phyloP scores from a whole-genome alignment of 2,113 vertebrate genomes.

The Lanius collurio region DNA sequence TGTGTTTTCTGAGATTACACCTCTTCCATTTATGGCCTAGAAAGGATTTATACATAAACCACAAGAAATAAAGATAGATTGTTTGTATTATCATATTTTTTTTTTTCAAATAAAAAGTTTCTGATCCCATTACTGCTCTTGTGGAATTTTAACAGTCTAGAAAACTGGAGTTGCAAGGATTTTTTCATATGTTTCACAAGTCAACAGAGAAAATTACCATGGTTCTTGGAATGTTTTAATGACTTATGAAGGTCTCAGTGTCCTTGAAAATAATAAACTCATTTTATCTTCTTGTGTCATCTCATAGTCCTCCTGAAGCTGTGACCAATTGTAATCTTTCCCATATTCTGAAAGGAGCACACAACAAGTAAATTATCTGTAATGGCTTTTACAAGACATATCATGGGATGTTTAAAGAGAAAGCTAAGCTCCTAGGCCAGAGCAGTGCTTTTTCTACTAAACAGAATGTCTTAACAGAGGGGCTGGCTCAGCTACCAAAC shows the following conservation, averaged over 20 bases:
- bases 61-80: neutral
- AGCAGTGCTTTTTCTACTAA: neutral
- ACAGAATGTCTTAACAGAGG: neutral
- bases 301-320: neutral
- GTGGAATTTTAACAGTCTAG: neutral
- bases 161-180: neutral
- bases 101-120: neutral
- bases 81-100: neutral
- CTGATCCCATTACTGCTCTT: neutral
- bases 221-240: constrained; percentile 3
- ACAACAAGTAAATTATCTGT: neutral
- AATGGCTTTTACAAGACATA: neutral
- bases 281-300: constrained; percentile 34
- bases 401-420: neutral
- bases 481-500: neutral
- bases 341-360: neutral
- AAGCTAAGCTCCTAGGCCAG: neutral
- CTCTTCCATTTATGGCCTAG: neutral
- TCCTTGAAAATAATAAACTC: constrained; percentile 17
- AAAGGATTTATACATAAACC: neutral
- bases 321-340: constrained; percentile 12
- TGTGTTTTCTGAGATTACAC: neutral
- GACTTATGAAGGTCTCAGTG: neutral
- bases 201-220: neutral
- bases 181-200: neutral